Conservation (phyloP, 2,113 vertebrate species). For the Anseranas semipalmata region DNA sequence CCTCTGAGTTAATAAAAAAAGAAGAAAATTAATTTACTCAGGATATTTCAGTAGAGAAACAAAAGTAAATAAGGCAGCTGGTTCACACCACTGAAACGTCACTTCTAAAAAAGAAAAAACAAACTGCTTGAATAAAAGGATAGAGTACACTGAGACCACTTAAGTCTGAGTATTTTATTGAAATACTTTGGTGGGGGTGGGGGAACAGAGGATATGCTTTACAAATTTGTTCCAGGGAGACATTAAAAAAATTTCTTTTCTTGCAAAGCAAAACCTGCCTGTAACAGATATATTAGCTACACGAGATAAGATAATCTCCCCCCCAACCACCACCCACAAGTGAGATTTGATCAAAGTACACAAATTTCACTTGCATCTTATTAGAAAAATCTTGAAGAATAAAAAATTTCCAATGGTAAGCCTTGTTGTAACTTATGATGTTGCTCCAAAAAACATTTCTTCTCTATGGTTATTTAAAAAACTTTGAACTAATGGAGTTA, state of each 20-base stretch:
- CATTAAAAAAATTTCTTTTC: neutral
- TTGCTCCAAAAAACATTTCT: neutral
- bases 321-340: neutral
- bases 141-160: neutral
- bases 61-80: neutral
- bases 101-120: neutral
- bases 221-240: neutral
- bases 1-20: neutral
- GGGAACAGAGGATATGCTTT: neutral
- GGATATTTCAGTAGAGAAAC: neutral
- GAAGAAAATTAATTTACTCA: neutral
- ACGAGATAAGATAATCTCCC: neutral
- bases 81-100: neutral
- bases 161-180: neutral
- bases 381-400: neutral
- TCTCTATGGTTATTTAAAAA: neutral
- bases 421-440: neutral
- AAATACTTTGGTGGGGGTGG: neutral
- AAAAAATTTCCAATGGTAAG: neutral
- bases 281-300: neutral
- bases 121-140: neutral
- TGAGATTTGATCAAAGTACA: neutral
- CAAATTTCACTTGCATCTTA: neutral
- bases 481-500: neutral
- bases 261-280: neutral